These are phyloP conservation scores for Telmatherina bonti DNA, from an alignment of 2,797 vertebrate genomes.

Conservation along the genomic window DNA sequence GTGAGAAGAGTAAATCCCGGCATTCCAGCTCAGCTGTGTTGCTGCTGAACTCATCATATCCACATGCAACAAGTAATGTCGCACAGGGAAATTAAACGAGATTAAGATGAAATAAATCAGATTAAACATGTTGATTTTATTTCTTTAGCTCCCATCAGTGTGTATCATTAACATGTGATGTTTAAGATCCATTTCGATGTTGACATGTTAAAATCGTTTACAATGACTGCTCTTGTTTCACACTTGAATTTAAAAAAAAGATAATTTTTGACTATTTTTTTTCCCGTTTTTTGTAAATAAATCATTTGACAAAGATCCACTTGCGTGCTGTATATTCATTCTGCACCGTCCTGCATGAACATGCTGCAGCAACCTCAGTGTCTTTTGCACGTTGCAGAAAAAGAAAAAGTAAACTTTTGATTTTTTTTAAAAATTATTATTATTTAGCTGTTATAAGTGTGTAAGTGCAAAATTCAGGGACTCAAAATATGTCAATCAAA, in stretches of 20 bases:
- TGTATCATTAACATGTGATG: not conserved
- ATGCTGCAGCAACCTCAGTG: not conserved
- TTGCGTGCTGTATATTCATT: conserved; percentile 12
- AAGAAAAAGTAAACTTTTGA: not conserved
- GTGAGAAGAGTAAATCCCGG: not conserved
- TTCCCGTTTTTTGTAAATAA: conserved; percentile 15
- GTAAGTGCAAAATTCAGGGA: not conserved
- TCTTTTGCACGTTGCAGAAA: not conserved
- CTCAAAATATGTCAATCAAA: not conserved
- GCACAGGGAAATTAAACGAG: not conserved
- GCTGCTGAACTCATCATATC: not conserved
- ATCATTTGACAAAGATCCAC: conserved; percentile 2
- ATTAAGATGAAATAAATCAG: not conserved
- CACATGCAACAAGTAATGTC: not conserved
- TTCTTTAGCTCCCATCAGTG: not conserved
- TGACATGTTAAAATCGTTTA: not conserved
- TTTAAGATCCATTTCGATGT: not conserved
- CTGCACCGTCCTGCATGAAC: not conserved
- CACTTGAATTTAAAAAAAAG: not conserved
- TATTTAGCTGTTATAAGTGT: not conserved
- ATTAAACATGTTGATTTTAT: not conserved
- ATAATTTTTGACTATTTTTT: not conserved
- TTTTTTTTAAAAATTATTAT: too few species aligned
- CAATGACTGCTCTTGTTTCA: not conserved
- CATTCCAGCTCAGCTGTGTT: not conserved